Evolutionary conservation across 2,888 invertebrate species (phyloP), one percentile per base, ranked within the genome.

Genomic region (Zonitis immaculata): DNA sequence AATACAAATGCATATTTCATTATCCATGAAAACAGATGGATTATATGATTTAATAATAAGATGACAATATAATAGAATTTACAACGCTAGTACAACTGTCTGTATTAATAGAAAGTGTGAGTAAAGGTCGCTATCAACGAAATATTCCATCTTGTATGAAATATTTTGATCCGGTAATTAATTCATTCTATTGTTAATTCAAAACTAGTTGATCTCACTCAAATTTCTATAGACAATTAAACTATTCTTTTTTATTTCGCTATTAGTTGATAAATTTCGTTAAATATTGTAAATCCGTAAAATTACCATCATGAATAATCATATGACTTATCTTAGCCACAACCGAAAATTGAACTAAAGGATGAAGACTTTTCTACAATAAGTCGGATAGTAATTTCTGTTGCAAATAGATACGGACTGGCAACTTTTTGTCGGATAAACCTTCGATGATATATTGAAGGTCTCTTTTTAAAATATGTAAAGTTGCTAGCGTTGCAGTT

Each of bases 1-100:
- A 61, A 66, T 60, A 69, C 68, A 70, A 70, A 67, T 70, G 68
- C 68, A 70, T 70, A 70, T 69, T 68, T 67, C 64, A 69, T 65
- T 66, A 65, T 62, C 62, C 64, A 60, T 59, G 66, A 65, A 69
- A 56, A 68, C 66, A 67, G 66, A 62, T 67, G 71, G 70, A 70
- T 70, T 70, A 70, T 61, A 56, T 51, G 62, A 62, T 60, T 66
- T 62, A 59, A 60, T 62, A 62, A 60, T 59, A 62, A 62, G 65
- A 65, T 58, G 60, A 56, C 56, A 54, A 62, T 57, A 70, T 67
- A 71, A 71, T 70, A 58, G 66, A 55, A 54, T 58, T 61, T 58
- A 65, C 69, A 69, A 68, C 68, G 60, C 67, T 62, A 53, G 61
- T 66, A 70, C 70, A 70, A 71, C 70, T 71, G 68, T 67, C 61